Evolutionary conservation across 2,797 vertebrate species (phyloP), one percentile per base, ranked within the genome.

Genomic region (Microhierax caerulescens): DNA sequence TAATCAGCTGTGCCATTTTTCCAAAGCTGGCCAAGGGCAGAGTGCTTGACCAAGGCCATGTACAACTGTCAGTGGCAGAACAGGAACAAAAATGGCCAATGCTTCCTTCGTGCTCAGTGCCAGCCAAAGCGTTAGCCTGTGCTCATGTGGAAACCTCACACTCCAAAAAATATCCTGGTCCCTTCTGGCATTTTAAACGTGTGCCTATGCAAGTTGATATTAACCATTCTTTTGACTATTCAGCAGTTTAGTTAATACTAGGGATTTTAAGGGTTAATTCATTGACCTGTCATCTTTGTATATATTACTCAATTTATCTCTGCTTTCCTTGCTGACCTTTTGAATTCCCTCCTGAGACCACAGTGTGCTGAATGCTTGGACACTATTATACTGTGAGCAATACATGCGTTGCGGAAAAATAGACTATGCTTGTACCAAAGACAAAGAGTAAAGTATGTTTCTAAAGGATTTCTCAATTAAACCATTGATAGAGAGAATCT

Each of bases 321-420:
- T 82, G 70, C 36, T 79, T 74, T 87, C 69, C 64, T 78, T 75
- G 51, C 37, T 93, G 87, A 94, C 83, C 83, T 96, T 82, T 96
- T 90, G 68, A 74, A 39, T 74, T 77, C 28, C 22, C 69, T 63
- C 45, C 48, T 73, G 83, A 80, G 79, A 72, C 61, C 47, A 59
- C 27, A 64, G 4, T 19, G 18, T 78, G 61, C 77, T 43, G 68
- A 83, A 39, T 0, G 0, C 59, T 79, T 84, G 69, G 65, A 47
- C 67, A 21, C 32, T 64, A 36, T 57, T 72, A 36, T 64, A 53
- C 48, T 61, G 9, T 0, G 3, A 81, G 73, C 53, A 30, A 4
- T 65, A 13, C 6, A 9, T 61, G 69, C 43, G 74, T 56, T 84
- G 64, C 39, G 56, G 67, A 70, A 77, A 61, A 1, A 13, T n/a